These are phyloP conservation scores for Perca flavescens DNA, from an alignment of 2,113 vertebrate genomes.

Conservation along the genomic window DNA sequence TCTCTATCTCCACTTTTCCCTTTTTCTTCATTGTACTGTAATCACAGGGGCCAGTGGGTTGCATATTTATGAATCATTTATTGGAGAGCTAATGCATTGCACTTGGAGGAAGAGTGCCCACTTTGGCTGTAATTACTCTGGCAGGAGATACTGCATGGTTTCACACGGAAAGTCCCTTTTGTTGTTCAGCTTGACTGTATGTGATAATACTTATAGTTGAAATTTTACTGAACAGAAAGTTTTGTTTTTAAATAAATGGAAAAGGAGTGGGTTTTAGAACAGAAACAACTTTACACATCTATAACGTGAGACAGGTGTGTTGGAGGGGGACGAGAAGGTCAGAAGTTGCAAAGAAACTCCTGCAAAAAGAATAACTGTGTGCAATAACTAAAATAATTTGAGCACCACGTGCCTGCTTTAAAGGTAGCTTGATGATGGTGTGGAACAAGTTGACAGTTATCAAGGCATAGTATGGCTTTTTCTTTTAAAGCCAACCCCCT, in stretches of 20 bases:
- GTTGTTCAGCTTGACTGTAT: slow-evolving; percentile 20
- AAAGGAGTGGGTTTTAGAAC: no score
- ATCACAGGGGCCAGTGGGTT: slow-evolving; percentile 66
- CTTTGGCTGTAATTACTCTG: slow-evolving; percentile 67
- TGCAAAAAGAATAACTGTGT: no score
- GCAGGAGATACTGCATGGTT: slow-evolving; percentile 52
- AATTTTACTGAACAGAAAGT: slow-evolving; percentile 9
- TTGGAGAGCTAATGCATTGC: slow-evolving; percentile 63
- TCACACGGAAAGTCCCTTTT: slow-evolving; percentile 30
- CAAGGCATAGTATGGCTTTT: no score
- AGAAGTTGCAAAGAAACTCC: no score
- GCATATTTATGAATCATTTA: slow-evolving; percentile 79
- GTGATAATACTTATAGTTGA: slow-evolving; percentile 33
- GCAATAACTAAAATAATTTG: no score
- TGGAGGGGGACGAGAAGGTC: no score
- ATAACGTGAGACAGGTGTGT: no score
- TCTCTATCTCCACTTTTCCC: slow-evolving; percentile 41
- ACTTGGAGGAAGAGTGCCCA: slow-evolving; percentile 67
- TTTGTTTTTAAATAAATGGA: neutral
- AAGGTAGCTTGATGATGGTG: no score
- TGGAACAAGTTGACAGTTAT: no score
- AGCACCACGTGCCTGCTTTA: no score
- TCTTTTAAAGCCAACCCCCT: no score
- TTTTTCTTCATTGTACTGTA: slow-evolving; percentile 64
- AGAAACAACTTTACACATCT: no score